Percentiles rank a stretch among this genome's conserved stretches.
These are phyloP conservation scores for Nycticorax nycticorax DNA, from an alignment of 2,113 vertebrate species.

Conservation along the genomic window DNA sequence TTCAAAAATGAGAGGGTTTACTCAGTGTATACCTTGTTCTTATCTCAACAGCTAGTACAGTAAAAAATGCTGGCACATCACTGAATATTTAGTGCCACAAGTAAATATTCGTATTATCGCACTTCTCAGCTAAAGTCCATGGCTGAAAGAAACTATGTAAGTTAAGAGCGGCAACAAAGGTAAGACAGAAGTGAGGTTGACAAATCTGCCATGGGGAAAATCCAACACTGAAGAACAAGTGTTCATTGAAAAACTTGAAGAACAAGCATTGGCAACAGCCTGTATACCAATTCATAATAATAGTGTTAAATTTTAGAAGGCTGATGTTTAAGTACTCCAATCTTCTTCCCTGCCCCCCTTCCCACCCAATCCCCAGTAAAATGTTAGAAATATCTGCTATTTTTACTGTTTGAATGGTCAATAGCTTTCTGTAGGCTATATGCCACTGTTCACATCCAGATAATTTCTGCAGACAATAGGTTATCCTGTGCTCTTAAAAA, in stretches of 20 bases:
- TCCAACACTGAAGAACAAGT: neutral
- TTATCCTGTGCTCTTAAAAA: neutral
- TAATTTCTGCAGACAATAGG: neutral
- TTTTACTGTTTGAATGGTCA: neutral
- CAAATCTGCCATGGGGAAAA: fast-evolving
- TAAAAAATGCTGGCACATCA: neutral
- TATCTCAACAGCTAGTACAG: neutral
- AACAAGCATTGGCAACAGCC: neutral
- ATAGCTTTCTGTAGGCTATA: neutral
- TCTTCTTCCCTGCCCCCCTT: neutral
- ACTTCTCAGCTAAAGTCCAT: neutral
- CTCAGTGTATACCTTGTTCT: neutral
- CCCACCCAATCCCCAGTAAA: neutral
- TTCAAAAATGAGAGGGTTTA: neutral
- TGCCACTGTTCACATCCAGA: neutral
- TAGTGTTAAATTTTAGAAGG: neutral
- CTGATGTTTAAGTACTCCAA: neutral
- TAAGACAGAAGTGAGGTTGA: neutral
- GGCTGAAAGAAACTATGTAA: neutral
- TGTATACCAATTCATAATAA: neutral
- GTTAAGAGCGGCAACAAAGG: neutral
- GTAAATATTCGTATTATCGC: neutral
- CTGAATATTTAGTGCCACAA: neutral
- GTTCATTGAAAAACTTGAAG: neutral
- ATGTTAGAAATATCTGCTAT: neutral